A percentile compares a stretch with the other conserved stretches of the same genome.
These are phyloP conservation scores for Borostomias antarcticus DNA, from an alignment of 2,797 vertebrate genomes.

Conservation along the genomic window DNA sequence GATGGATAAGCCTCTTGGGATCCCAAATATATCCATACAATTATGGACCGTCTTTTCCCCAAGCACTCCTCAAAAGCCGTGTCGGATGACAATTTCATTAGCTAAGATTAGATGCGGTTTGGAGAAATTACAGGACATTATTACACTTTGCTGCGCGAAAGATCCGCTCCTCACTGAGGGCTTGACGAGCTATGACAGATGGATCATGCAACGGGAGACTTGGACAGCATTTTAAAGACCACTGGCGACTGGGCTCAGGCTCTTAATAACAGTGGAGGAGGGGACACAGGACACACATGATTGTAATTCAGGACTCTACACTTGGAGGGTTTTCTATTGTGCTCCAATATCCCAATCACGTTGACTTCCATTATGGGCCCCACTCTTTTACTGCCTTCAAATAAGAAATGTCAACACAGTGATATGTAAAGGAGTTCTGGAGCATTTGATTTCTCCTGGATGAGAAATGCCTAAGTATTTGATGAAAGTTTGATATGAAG, in stretches of 20 bases:
- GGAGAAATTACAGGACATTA: conserved; percentile 67
- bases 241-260: conserved; percentile 27
- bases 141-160: conserved; percentile 65
- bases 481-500: conserved; percentile 72
- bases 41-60: conserved; percentile 65
- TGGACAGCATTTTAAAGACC: conserved; percentile 48
- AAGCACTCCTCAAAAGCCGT: conserved; percentile 55
- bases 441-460: conserved; percentile 50
- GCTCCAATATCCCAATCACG: conserved; percentile 34
- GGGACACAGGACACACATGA: conserved; percentile 60
- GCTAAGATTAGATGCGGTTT: conserved; percentile 70
- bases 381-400: conserved; percentile 23
- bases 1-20: conserved; percentile 70
- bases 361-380: conserved; percentile 23
- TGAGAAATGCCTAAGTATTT: conserved; percentile 62
- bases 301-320: conserved; percentile 58
- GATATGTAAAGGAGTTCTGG: conserved; percentile 30
- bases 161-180: conserved; percentile 51
- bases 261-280: conserved; percentile 44
- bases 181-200: conserved; percentile 64
- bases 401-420: conserved; percentile 7
- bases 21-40: conserved; percentile 60
- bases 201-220: conserved; percentile 49
- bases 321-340: conserved; percentile 45
- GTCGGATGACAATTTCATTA: conserved; percentile 80